Evolutionary conservation across 2,797 vertebrate species (phyloP).

Genomic region (Erethizon dorsatum): DNA sequence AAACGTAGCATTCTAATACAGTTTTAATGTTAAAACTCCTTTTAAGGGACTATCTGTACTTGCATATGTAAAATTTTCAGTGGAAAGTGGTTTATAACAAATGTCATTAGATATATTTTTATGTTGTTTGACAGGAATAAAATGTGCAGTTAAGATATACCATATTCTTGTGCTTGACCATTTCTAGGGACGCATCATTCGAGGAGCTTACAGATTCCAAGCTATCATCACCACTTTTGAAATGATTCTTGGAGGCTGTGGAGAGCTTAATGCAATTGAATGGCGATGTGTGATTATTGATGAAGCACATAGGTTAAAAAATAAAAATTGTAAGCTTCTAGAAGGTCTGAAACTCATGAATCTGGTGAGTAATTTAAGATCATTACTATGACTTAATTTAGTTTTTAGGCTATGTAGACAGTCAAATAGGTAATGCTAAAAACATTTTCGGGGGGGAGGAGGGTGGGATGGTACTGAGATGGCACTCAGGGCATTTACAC

Average conservation of each 20-base stretch:
- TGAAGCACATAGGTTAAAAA: constrained; percentile 99
- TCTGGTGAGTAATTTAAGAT: constrained; percentile 91
- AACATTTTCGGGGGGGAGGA: neutral
- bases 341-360: constrained; percentile 99
- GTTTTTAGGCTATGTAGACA: constrained; percentile 38
- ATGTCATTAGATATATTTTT: constrained; percentile 54
- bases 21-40: constrained; percentile 67
- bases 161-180: constrained; percentile 70
- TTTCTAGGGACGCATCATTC: constrained; percentile 94
- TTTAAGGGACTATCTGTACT: neutral
- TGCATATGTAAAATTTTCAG: constrained; percentile 39
- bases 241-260: constrained; percentile 99
- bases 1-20: neutral
- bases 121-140: constrained; percentile 48
- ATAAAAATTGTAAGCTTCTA: constrained; percentile 99
- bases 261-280: constrained; percentile 98
- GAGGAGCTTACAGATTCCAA: constrained; percentile 97
- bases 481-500: neutral
- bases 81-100: constrained; percentile 62
- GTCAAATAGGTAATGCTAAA: neutral
- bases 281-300: constrained; percentile 99
- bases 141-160: constrained; percentile 44
- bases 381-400: constrained; percentile 44
- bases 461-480: neutral
- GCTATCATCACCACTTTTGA: constrained; percentile 99